These are phyloP conservation scores for Dryobota labecula DNA, from an alignment of 2,888 invertebrate genomes.

Conservation along the genomic window DNA sequence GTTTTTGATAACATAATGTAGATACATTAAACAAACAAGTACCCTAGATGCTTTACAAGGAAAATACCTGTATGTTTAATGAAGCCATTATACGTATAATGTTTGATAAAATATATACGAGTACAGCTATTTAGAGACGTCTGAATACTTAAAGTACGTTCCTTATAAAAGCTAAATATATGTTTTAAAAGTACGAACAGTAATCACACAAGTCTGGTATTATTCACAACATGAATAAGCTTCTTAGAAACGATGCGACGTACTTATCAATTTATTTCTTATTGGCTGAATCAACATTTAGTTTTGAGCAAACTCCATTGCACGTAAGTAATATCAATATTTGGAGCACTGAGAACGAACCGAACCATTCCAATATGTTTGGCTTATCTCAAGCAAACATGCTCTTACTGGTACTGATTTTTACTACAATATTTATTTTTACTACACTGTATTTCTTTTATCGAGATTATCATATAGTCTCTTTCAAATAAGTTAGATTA, in stretches of 20 bases:
- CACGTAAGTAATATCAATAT: slow-evolving; percentile 54
- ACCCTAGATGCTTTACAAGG: not conserved
- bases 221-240: slow-evolving; percentile 49
- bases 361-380: slow-evolving; percentile 50
- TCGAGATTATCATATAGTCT: slow-evolving; percentile 34
- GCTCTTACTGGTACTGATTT: slow-evolving; percentile 40
- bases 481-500: slow-evolving; percentile 34
- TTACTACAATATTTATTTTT: slow-evolving; percentile 50
- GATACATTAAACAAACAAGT: slow-evolving; percentile 23
- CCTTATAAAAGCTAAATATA: slow-evolving; percentile 39
- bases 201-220: slow-evolving; percentile 48
- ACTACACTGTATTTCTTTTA: slow-evolving; percentile 37
- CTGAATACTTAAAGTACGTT: slow-evolving; percentile 3
- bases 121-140: slow-evolving; percentile 25
- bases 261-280: slow-evolving; percentile 55
- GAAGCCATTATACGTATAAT: slow-evolving; percentile 27
- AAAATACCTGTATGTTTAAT: slow-evolving; percentile 26
- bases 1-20: slow-evolving; percentile 1
- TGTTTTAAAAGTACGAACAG: slow-evolving; percentile 28
- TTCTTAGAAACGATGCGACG: slow-evolving; percentile 53
- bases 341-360: slow-evolving; percentile 36
- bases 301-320: slow-evolving; percentile 52
- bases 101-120: slow-evolving; percentile 9
- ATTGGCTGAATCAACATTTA: slow-evolving; percentile 61
- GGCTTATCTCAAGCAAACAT: slow-evolving; percentile 51